Evolutionary conservation across 2,113 vertebrate genomes (phyloP), one percentile per base, ranked within the genome.

Genomic region (Anolis carolinensis): DNA sequence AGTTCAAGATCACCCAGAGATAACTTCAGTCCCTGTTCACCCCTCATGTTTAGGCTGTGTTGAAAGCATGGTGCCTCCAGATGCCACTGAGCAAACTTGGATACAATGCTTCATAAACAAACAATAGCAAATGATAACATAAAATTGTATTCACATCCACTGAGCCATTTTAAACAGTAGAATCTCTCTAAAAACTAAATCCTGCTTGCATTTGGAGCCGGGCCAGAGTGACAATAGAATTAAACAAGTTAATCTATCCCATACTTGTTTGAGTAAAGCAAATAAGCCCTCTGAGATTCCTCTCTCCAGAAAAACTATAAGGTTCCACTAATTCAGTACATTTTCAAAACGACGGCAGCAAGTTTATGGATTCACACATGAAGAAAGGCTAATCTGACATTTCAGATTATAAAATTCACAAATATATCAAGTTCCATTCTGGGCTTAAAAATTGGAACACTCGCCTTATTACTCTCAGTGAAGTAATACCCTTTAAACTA

Each of bases 171-270:
- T 75, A 86, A 75, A 86, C 55, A 81, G 78, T 65, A 81, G 76
- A 67, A 32, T 50, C 78, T 81, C 30, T 74, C 74, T 65, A 86
- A 86, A 74, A 65, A 23, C 59, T 55, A 81, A 44, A 62, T 79
- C 71, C 39, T 81, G 23, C 85, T 86, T 86, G 70, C 34, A 8
- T 75, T 74, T 86, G 85, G 85, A 75, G 32, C 5, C 14, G 74
- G 50, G 85, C 85, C 79, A 81, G 48, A 63, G 23, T 59, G 75
- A 67, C 55, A 75, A 65, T 74, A 74, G 55, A 86, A 74, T 86
- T 86, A 86, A 86, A 59, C 23, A n/a, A 76, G 36, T 50, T 84
- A 76, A 84, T 67, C 72, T 86, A 67, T 80, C 71, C 79, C 85
- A 81, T 81, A 65, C 32, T 75, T 81, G 44, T 27, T 32, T 52